Base-by-base conservation (phyloP, 2,888 invertebrate genomes). In the Mycogona germanica region DNA sequence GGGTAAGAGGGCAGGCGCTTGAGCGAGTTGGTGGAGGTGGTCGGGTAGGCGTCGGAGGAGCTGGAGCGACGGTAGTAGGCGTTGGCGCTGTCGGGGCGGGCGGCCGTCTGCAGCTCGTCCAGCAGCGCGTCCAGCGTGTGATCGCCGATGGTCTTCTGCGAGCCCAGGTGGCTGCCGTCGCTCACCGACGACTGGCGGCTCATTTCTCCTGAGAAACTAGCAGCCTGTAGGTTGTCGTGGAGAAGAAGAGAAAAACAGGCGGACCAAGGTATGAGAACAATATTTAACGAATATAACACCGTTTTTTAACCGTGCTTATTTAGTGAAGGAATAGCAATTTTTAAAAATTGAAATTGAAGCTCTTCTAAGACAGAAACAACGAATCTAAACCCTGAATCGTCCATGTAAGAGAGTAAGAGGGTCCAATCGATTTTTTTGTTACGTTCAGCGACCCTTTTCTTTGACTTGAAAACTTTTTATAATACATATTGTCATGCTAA, bases 121-220 rank as follows among this genome's bases (percentile, higher is more conserved):
- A 91, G 75, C 83, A 91, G 73, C 81, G 87, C 87, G 82, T 91
- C 91, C 84, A 91, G 87, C 81, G 89, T 87, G 84, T 89, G 91
- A 82, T 89, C 88, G 78, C 87, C 77, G 12, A n/a, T n/a, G 12
- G 35, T 12, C 29, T 40, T 41, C 9, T 21, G 17, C 75, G 83
- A 81, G 74, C 77, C 60, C 55, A 23, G 60, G 56, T 59, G 57
- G 55, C 73, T 73, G 68, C 60, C 55, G 73, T 71, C 70, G 56
- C 59, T 75, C 26, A 53, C 53, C 2, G 53, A 53, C 6, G 53
- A 53, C 26, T 53, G 53, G 77, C 74, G 75, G 73, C 61, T 75
- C 75, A 65, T 75, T 75, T 66, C 76, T 75, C 64, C 72, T 72
- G 69, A 65, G 62, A 51, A 64, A 62, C 58, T 57, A 60, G 62